A percentile compares a stretch with the other conserved stretches of the same genome.
Evolutionary conservation across 2,797 vertebrate species (phyloP).

Genomic region (Crenuchus spilurus): DNA sequence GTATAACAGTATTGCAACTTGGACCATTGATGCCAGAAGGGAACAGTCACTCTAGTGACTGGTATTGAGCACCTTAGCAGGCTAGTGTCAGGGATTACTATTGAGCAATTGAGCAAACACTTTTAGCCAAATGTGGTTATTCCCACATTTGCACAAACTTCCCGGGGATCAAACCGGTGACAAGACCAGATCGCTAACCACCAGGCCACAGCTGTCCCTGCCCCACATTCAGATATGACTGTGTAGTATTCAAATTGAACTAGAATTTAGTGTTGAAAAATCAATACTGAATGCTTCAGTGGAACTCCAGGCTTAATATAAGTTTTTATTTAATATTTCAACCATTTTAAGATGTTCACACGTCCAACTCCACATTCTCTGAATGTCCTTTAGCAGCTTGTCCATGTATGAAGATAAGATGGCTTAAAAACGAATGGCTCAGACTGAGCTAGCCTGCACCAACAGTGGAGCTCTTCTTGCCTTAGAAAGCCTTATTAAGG

Average conservation of each 20-base stretch:
- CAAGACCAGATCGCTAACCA: too few species aligned
- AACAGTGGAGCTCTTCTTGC: neutral
- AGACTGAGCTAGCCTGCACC: constrained; percentile 3
- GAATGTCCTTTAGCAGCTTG: neutral
- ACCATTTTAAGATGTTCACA: neutral
- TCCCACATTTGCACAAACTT: too few species aligned
- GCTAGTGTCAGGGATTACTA: too few species aligned
- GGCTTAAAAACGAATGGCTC: constrained; percentile 1
- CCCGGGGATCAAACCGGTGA: too few species aligned
- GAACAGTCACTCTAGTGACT: too few species aligned
- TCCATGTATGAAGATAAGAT: constrained; percentile 20
- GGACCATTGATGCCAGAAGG: too few species aligned
- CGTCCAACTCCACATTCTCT: neutral
- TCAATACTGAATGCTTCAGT: neutral
- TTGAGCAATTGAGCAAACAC: too few species aligned
- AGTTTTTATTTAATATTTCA: neutral
- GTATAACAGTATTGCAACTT: too few species aligned
- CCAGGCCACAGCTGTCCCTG: too few species aligned
- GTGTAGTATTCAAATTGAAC: neutral
- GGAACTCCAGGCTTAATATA: neutral
- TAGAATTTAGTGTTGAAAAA: neutral
- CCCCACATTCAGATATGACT: too few species aligned
- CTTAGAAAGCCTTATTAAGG: constrained; percentile 22
- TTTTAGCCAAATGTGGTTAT: too few species aligned
- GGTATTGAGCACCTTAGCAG: too few species aligned